A percentile compares a stretch with the other conserved stretches of the same genome.
These are phyloP conservation scores for Amblyornis subalaris DNA, from an alignment of 2,113 vertebrate genomes.

Conservation along the genomic window DNA sequence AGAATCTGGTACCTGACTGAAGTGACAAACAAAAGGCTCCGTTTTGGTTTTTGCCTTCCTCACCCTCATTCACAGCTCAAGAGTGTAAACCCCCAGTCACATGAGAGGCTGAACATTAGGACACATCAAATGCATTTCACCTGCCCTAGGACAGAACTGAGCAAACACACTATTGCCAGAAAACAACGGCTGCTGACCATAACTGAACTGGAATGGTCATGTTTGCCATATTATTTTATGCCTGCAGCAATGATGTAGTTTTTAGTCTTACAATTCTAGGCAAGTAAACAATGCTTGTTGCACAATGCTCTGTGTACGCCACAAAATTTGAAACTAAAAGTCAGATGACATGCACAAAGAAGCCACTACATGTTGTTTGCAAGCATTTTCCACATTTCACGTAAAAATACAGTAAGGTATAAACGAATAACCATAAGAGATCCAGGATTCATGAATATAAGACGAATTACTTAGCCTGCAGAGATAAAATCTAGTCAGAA, in stretches of 20 bases:
- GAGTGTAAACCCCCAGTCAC: rapidly evolving
- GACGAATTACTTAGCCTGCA: background rate
- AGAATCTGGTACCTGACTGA: background rate
- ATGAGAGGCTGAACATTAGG: background rate
- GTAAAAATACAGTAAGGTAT: background rate
- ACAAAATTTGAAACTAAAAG: background rate
- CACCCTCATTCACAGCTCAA: background rate
- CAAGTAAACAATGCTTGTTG: background rate
- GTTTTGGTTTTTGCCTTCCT: background rate
- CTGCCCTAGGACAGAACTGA: background rate
- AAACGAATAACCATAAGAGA: background rate
- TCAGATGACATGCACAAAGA: background rate
- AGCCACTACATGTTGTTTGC: background rate
- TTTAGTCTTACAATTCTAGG: background rate
- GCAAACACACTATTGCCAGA: background rate
- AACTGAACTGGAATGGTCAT: background rate
- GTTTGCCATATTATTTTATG: background rate
- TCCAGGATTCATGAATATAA: background rate
- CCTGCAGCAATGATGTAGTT: background rate
- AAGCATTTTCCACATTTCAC: background rate
- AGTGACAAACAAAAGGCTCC: background rate
- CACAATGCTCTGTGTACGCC: background rate
- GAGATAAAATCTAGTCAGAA: background rate
- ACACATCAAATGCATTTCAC: background rate
- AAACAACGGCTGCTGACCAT: background rate